phyloP scores from a whole-genome alignment of 2,797 vertebrate genomes.

The Diceros bicornis region DNA sequence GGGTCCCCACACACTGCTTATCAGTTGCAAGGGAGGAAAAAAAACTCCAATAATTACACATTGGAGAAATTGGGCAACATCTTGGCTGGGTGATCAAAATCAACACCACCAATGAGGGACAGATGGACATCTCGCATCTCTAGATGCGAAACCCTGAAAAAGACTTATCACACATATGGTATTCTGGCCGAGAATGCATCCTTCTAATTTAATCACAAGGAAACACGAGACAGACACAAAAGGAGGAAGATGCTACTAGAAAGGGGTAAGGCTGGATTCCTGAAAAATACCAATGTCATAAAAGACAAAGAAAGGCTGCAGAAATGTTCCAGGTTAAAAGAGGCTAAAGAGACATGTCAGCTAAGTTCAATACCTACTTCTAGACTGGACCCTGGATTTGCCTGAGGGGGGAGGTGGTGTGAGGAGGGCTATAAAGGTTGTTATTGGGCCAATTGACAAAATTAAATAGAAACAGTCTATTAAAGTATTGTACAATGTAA shows the following conservation, averaged over 20 bases:
- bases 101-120: not conserved
- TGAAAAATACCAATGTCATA: not conserved
- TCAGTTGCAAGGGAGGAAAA: not conserved
- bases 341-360: not conserved
- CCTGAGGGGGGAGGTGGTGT: fast-evolving
- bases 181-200: not conserved
- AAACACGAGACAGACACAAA: not conserved
- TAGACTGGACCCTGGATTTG: not conserved
- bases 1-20: not conserved
- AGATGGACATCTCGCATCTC: not conserved
- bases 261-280: not conserved
- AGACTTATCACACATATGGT: not conserved
- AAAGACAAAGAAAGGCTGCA: not conserved
- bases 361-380: not conserved
- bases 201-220: not conserved
- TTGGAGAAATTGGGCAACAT: not conserved
- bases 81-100: not conserved
- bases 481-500: not conserved
- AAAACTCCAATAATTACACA: not conserved
- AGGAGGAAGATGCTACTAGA: not conserved
- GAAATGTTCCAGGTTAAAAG: not conserved
- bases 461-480: not conserved
- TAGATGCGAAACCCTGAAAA: not conserved
- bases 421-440: not conserved
- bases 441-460: not conserved